Percentiles rank a stretch among this genome's conserved stretches.
phyloP scores from a whole-genome alignment of 2,113 vertebrate genomes.

The Okapia johnstoni region DNA sequence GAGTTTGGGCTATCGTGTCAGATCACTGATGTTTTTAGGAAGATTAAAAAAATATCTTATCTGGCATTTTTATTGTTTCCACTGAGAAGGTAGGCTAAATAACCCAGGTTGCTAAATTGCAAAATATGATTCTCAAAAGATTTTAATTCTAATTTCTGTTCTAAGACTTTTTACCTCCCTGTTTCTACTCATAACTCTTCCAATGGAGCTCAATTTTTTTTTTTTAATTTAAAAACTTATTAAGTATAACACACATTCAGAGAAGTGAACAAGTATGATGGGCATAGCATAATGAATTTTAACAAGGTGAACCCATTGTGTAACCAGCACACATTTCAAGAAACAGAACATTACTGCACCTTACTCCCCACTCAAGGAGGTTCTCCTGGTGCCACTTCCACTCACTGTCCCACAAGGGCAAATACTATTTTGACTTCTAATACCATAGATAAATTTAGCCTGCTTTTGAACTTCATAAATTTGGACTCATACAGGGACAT shows the following conservation, averaged over 20 bases:
- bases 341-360: background rate
- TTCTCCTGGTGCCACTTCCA: background rate
- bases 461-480: background rate
- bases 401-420: background rate
- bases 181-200: background rate
- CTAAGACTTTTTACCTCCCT: background rate
- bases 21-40: background rate
- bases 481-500: background rate
- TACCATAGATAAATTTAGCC: background rate
- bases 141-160: constrained; percentile 21
- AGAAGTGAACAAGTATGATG: background rate
- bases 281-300: background rate
- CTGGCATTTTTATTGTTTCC: background rate
- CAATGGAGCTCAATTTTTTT: background rate
- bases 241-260: background rate
- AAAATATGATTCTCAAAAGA: constrained; percentile 15
- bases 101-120: background rate
- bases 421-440: background rate
- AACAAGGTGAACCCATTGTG: background rate
- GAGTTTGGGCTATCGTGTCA: background rate
- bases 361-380: background rate
- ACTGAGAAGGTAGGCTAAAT: background rate
- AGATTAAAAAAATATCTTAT: background rate
- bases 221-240: background rate
- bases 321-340: background rate